phyloP scores from a whole-genome alignment of 2,888 invertebrate genomes.

The Gerris lacustris region DNA sequence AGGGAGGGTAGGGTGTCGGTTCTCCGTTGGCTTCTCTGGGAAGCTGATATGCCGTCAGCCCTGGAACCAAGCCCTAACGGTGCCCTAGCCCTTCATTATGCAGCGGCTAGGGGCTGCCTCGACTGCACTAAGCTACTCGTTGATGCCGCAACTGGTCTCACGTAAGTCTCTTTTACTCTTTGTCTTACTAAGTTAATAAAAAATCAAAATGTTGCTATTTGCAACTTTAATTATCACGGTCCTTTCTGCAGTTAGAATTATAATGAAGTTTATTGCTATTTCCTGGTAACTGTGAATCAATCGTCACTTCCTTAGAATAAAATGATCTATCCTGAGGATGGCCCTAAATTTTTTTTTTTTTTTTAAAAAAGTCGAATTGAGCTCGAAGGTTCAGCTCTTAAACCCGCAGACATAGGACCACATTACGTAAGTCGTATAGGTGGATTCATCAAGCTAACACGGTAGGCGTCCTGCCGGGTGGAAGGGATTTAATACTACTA shows the following conservation, averaged over 20 bases:
- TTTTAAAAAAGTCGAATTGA: too few species aligned
- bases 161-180: constrained; percentile 42
- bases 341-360: too few species aligned
- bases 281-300: too few species aligned
- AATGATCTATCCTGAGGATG: too few species aligned
- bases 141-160: constrained; percentile 64
- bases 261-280: too few species aligned
- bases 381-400: too few species aligned
- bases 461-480: too few species aligned
- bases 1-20: constrained; percentile 46
- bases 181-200: background rate
- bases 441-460: too few species aligned
- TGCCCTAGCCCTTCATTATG: constrained; percentile 75
- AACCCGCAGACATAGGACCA: too few species aligned
- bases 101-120: constrained; percentile 71
- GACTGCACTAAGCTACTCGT: constrained; percentile 71
- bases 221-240: background rate
- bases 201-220: background rate
- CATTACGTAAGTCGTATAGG: too few species aligned
- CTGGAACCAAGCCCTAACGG: constrained; percentile 48
- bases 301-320: too few species aligned
- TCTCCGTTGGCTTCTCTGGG: constrained; percentile 48
- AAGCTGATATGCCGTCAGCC: constrained; percentile 44
- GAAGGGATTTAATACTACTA: too few species aligned
- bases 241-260: background rate